phyloP scores from a whole-genome alignment of 2,797 vertebrate genomes.

The Lepilemur ruficaudatus region DNA sequence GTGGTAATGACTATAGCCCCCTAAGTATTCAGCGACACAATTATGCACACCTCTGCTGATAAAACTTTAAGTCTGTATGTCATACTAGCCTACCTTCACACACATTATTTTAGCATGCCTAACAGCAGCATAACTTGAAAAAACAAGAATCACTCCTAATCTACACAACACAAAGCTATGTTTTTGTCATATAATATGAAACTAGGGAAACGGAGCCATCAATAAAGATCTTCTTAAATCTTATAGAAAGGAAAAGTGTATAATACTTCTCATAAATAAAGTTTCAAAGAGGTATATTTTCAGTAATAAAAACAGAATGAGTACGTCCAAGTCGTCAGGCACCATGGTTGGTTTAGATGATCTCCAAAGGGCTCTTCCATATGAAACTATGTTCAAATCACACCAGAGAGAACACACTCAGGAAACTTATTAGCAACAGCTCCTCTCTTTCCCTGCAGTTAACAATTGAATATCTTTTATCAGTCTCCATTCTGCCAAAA shows the following conservation, averaged over 20 bases:
- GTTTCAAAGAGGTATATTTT: not conserved
- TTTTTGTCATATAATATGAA: not conserved
- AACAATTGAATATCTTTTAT: constrained; percentile 57
- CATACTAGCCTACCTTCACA: not conserved
- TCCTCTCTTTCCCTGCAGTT: constrained; percentile 6
- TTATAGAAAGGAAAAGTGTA: not conserved
- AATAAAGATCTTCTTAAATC: not conserved
- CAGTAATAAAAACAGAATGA: not conserved
- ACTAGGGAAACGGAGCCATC: not conserved
- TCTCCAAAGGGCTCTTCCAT: not conserved
- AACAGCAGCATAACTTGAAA: not conserved
- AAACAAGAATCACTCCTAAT: not conserved
- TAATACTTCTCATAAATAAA: not conserved
- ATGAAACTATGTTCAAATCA: not conserved
- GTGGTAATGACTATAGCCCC: not conserved
- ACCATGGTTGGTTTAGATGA: not conserved
- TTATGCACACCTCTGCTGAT: not conserved
- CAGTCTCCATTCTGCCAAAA: constrained; percentile 58
- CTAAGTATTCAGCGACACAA: not conserved
- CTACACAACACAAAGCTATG: not conserved
- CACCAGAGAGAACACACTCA: not conserved
- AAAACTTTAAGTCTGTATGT: not conserved
- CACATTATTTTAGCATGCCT: not conserved
- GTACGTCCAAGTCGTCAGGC: not conserved
- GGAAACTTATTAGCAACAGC: constrained; percentile 23